These are phyloP conservation scores for Octodon degus DNA, from an alignment of 2,113 vertebrate genomes.

Conservation along the genomic window DNA sequence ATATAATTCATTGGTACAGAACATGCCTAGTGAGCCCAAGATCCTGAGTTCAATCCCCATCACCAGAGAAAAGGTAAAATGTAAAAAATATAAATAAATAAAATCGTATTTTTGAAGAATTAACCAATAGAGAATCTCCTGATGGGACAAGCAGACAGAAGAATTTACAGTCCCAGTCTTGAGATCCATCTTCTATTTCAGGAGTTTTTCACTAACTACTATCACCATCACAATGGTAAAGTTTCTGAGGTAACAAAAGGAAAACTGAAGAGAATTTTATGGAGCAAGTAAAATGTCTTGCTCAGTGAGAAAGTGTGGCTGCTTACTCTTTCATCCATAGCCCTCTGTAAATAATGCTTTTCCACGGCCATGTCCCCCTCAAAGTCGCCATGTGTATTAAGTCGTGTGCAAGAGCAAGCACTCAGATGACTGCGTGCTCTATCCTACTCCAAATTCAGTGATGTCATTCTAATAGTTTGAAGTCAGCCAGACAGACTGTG, in stretches of 20 bases:
- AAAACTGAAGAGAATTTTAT: neutral
- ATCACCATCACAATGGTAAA: neutral
- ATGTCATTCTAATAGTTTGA: conserved; percentile 19
- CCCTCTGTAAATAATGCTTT: neutral
- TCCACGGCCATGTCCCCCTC: neutral
- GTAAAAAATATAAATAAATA: neutral
- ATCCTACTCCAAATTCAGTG: neutral
- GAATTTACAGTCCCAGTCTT: neutral
- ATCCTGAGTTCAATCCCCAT: neutral
- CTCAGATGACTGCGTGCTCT: neutral
- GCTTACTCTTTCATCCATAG: neutral
- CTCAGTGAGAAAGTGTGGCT: neutral
- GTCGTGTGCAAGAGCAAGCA: neutral
- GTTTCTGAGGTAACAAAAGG: neutral
- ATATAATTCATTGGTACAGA: neutral
- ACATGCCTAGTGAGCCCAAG: neutral
- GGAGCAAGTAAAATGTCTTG: conserved; percentile 32
- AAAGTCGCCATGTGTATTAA: neutral
- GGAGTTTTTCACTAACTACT: conserved; percentile 16
- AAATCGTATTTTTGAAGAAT: conserved; percentile 46
- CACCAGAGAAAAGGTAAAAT: neutral
- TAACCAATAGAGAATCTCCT: neutral
- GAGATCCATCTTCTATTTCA: neutral
- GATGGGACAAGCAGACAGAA: neutral
- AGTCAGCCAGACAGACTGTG: neutral